Evolutionary conservation across 2,113 vertebrate species (phyloP).

Genomic region (Phylloscopus whistleri): DNA sequence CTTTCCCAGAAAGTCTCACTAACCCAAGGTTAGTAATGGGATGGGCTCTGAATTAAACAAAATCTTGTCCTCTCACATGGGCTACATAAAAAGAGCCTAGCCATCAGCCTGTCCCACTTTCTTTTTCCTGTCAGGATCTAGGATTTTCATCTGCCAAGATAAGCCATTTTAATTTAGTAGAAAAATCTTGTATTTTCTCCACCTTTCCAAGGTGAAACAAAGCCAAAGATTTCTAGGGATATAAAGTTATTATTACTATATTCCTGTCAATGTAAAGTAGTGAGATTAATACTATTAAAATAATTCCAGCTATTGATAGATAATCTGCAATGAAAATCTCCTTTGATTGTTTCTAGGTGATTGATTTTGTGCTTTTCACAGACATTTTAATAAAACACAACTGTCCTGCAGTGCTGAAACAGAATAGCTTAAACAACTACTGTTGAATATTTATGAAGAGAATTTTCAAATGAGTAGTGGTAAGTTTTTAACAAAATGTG

Average conservation of each 20-base stretch:
- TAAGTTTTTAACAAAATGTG: background rate
- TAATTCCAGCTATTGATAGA: background rate
- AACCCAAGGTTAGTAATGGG: background rate
- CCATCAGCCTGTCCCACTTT: background rate
- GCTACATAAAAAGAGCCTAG: background rate
- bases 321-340: background rate
- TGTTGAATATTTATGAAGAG: background rate
- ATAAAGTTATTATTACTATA: background rate
- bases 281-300: background rate
- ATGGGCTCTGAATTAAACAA: background rate
- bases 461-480: background rate
- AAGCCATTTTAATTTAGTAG: background rate
- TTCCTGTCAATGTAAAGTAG: background rate
- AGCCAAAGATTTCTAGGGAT: background rate
- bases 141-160: background rate
- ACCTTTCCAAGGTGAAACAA: background rate
- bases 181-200: background rate
- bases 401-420: background rate
- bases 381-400: background rate
- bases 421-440: background rate
- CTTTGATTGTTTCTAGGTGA: background rate
- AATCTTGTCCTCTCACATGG: fast-evolving
- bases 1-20: background rate
- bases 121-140: background rate
- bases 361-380: background rate